These are phyloP conservation scores for Melanocharis versteri DNA, from an alignment of 2,113 vertebrate genomes.

Conservation along the genomic window DNA sequence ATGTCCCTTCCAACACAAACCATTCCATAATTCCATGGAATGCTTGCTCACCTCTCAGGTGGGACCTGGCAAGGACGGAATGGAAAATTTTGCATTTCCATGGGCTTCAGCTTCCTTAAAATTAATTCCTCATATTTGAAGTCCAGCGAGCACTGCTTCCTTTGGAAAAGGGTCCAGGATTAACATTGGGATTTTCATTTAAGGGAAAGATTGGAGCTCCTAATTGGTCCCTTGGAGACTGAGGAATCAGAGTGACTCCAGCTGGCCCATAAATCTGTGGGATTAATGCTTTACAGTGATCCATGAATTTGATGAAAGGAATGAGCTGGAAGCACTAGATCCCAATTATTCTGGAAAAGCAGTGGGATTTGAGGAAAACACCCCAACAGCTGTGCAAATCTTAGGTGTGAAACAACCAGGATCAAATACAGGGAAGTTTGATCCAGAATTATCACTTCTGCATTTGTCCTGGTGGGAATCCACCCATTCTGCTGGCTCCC, in stretches of 20 bases:
- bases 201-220: background rate
- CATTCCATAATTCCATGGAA: background rate
- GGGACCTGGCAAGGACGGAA: background rate
- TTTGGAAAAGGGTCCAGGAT: background rate
- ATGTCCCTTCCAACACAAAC: background rate
- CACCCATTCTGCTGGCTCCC: background rate
- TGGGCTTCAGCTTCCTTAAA: background rate
- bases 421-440: background rate
- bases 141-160: fast-evolving
- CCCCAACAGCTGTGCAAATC: background rate
- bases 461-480: background rate
- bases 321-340: background rate
- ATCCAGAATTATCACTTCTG: background rate
- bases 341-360: background rate
- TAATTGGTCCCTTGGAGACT: background rate
- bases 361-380: background rate
- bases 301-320: background rate
- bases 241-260: background rate
- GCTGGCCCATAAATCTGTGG: background rate
- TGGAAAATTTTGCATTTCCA: background rate
- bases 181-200: background rate
- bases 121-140: background rate
- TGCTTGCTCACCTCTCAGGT: fast-evolving
- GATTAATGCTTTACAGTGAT: background rate
- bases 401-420: background rate